Evolutionary conservation across 2,888 invertebrate species (phyloP).

Genomic region (Zeuzera pyrina): DNA sequence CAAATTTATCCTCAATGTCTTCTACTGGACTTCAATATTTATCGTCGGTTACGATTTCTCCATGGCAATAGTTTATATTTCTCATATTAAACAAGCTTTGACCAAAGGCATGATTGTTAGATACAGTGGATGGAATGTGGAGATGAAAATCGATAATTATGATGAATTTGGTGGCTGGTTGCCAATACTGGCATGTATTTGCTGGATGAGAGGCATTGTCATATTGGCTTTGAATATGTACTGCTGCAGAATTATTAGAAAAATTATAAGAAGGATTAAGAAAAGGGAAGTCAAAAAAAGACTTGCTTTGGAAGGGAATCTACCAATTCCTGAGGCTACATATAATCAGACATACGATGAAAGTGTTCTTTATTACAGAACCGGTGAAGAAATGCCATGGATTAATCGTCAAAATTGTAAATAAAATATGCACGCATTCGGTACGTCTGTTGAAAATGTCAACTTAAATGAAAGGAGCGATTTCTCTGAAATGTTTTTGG

Average conservation of each 20-base stretch:
- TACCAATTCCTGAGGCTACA: not conserved
- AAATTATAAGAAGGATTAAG: constrained; percentile 23
- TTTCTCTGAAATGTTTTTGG: constrained; percentile 7
- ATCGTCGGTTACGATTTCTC: constrained; percentile 41
- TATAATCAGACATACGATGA: not conserved
- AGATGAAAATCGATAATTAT: constrained; percentile 27
- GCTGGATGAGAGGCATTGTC: constrained; percentile 45
- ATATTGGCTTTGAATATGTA: constrained; percentile 37
- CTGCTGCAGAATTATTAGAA: constrained; percentile 26
- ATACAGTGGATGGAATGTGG: constrained; percentile 50
- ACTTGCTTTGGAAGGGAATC: constrained; percentile 8
- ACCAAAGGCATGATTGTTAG: constrained; percentile 44
- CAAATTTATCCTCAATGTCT: constrained; percentile 23
- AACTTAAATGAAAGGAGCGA: too few relatives aligned
- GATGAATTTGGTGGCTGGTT: constrained; percentile 52
- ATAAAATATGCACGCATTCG: too few relatives aligned
- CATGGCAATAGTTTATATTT: constrained; percentile 48
- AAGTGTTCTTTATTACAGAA: not conserved
- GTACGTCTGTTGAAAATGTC: too few relatives aligned
- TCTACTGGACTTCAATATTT: constrained; percentile 26
- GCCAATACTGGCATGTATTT: constrained; percentile 34
- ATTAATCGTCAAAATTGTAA: too few relatives aligned
- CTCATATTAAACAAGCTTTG: constrained; percentile 49
- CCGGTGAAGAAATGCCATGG: not conserved
- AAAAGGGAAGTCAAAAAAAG: constrained; percentile 28